These are phyloP conservation scores for Helicoverpa assulta DNA, from an alignment of 2,888 invertebrate species.

Conservation along the genomic window DNA sequence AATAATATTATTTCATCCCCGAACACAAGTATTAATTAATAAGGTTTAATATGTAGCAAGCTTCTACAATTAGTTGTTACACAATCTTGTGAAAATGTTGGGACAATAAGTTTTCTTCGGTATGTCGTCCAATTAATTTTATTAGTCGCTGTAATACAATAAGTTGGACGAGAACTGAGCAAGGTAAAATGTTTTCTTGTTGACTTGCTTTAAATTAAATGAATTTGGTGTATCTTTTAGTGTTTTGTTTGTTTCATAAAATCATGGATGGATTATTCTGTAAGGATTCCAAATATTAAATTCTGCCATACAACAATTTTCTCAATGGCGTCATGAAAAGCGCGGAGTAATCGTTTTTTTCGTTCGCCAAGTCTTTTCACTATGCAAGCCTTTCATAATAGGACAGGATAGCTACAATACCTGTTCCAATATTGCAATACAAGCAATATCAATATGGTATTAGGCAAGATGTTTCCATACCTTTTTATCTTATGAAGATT, in stretches of 20 bases:
- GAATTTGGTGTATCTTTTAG: not conserved
- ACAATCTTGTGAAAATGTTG: not conserved
- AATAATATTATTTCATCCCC: not conserved
- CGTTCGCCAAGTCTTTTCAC: slow-evolving; percentile 14
- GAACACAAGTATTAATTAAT: slow-evolving; percentile 2
- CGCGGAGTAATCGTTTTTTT: slow-evolving; percentile 26
- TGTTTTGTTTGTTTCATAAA: not conserved
- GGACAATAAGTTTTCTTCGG: slow-evolving; percentile 3
- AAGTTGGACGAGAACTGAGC: not conserved
- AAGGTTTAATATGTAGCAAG: slow-evolving; percentile 15
- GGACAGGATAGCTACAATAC: slow-evolving; percentile 21
- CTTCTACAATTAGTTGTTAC: slow-evolving; percentile 15
- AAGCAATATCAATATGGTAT: slow-evolving; percentile 18
- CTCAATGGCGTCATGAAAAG: slow-evolving; percentile 10
- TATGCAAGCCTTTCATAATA: slow-evolving; percentile 18
- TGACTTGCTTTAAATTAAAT: not conserved
- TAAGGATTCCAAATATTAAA: not conserved
- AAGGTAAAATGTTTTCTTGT: not conserved
- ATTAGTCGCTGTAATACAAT: not conserved
- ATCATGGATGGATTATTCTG: not conserved
- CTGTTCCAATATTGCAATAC: slow-evolving; percentile 24
- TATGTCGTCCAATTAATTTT: slow-evolving; percentile 7
- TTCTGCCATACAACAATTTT: not conserved
- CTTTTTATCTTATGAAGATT: slow-evolving; percentile 7
- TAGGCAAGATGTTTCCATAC: slow-evolving; percentile 4